Conservation (phyloP, 2,113 vertebrate species). For the Pelecanus crispus region DNA sequence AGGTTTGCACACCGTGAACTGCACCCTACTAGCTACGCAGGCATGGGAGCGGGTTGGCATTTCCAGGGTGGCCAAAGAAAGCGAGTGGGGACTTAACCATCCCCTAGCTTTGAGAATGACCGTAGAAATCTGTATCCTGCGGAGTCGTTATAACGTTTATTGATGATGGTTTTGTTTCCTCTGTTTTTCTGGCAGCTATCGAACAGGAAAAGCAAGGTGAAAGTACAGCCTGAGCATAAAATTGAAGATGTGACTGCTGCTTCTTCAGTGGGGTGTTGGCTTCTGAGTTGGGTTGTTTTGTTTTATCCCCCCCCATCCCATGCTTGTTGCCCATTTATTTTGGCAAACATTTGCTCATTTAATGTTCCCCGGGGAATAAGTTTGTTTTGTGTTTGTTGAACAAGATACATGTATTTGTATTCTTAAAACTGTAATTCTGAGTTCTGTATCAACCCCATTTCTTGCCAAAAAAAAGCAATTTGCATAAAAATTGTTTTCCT, state of each 20-base stretch:
- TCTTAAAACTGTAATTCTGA: not conserved
- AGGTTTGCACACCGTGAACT: not conserved
- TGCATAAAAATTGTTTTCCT: constrained; percentile 12
- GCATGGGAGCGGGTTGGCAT: not conserved
- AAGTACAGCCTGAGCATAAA: constrained; percentile 41
- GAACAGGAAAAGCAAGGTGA: constrained; percentile 71
- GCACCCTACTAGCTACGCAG: not conserved
- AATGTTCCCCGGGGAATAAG: not conserved
- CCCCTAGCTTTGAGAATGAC: not conserved
- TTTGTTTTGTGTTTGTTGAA: not conserved
- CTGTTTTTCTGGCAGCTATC: constrained; percentile 50
- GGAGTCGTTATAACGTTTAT: not conserved
- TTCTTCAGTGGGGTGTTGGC: constrained; percentile 65
- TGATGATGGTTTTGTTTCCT: not conserved
- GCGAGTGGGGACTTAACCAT: not conserved
- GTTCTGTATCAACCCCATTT: not conserved
- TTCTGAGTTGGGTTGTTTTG: not conserved
- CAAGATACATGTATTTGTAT: not conserved
- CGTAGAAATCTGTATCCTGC: not conserved
- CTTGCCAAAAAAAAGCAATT: not conserved
- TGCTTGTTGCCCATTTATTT: not conserved
- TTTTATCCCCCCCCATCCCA: not conserved
- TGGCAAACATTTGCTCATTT: not conserved
- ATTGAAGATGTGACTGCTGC: constrained; percentile 33
- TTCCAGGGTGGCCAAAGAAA: not conserved